phyloP scores from a whole-genome alignment of 2,113 vertebrate genomes.

The Oenanthe oenanthe region DNA sequence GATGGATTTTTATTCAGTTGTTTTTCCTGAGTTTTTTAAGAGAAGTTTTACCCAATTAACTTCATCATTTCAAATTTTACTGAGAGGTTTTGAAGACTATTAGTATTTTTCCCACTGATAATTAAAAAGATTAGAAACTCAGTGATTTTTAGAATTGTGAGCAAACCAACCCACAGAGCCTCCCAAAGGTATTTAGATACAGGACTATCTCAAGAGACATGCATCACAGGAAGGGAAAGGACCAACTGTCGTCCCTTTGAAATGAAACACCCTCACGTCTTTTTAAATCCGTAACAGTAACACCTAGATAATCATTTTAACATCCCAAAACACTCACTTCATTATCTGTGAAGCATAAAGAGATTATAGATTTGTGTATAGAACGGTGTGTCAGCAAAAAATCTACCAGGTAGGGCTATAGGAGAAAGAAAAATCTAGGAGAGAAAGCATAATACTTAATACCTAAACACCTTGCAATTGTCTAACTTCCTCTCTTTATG shows the following conservation, averaged over 20 bases:
- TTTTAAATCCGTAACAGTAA: not conserved
- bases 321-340: not conserved
- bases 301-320: not conserved
- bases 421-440: not conserved
- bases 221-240: not conserved
- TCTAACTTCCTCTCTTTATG: not conserved
- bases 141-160: not conserved
- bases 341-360: not conserved
- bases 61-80: not conserved
- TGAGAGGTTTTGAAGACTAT: not conserved
- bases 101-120: not conserved
- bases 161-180: not conserved
- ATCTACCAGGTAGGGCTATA: not conserved
- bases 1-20: not conserved
- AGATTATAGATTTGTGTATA: not conserved
- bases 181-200: not conserved
- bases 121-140: not conserved
- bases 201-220: not conserved
- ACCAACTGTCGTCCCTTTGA: not conserved
- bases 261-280: rapidly evolving
- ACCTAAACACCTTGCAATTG: not conserved
- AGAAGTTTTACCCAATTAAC: not conserved
- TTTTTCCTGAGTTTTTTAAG: not conserved
- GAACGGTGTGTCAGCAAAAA: not conserved
- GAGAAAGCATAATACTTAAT: not conserved